A percentile compares a stretch with the other conserved stretches of the same genome.
Evolutionary conservation across 2,113 vertebrate species (phyloP).

Genomic region (Zosterops hypoxanthus): DNA sequence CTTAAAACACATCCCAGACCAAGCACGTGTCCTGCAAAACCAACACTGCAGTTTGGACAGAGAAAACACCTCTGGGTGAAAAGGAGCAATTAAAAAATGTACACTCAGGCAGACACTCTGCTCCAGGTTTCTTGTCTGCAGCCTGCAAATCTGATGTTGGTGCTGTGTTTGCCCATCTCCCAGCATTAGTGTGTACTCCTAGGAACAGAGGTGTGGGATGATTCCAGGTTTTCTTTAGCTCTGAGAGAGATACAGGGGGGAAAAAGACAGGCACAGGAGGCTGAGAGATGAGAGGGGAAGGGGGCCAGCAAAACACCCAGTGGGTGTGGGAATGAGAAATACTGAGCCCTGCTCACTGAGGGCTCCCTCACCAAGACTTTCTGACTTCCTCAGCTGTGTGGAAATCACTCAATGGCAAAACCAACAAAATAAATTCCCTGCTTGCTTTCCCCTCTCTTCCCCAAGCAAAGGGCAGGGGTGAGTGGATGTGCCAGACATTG

Average conservation of each 20-base stretch:
- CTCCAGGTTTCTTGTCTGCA: background rate
- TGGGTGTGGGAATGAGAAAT: background rate
- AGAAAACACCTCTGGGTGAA: background rate
- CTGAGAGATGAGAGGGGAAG: background rate
- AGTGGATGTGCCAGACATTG: background rate
- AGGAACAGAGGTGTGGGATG: background rate
- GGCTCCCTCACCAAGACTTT: background rate
- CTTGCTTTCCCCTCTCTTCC: background rate
- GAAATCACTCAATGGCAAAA: background rate
- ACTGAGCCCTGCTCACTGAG: background rate
- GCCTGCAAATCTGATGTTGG: rapidly evolving
- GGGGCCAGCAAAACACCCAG: background rate
- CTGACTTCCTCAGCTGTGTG: background rate
- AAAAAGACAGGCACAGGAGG: background rate
- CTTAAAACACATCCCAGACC: background rate
- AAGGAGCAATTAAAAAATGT: rapidly evolving
- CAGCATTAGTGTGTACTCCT: rapidly evolving
- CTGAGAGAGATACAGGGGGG: background rate
- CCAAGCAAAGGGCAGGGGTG: rapidly evolving
- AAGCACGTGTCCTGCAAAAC: rapidly evolving
- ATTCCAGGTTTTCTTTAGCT: background rate
- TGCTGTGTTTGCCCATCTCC: background rate
- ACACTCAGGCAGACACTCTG: rapidly evolving
- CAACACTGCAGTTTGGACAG: rapidly evolving
- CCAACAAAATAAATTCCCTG: background rate